These are phyloP conservation scores for Monochamus saltuarius DNA, from an alignment of 1,140 invertebrate genomes.

Conservation along the genomic window DNA sequence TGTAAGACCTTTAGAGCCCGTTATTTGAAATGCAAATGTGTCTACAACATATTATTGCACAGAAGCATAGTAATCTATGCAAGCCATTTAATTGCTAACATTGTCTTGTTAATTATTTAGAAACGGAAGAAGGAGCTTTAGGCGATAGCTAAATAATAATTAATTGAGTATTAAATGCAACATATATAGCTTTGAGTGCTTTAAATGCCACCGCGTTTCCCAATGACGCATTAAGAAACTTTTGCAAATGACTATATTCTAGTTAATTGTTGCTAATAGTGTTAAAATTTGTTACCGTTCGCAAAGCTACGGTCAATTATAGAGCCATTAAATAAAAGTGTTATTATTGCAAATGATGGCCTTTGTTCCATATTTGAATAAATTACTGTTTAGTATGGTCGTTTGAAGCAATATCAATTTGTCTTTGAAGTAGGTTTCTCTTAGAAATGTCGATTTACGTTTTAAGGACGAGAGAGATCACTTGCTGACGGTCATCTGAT, in stretches of 20 bases:
- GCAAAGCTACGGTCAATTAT: slow-evolving; percentile 13
- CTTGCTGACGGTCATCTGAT: too few species aligned
- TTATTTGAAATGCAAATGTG: slow-evolving; percentile 22
- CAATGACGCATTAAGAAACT: slow-evolving; percentile 16
- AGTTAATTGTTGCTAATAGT: slow-evolving; percentile 20
- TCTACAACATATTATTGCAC: slow-evolving; percentile 14
- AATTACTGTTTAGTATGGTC: slow-evolving; percentile 12
- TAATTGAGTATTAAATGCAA: slow-evolving; percentile 5
- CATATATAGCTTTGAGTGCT: background rate
- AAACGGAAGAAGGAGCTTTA: slow-evolving; percentile 18
- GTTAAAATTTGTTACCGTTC: slow-evolving; percentile 22
- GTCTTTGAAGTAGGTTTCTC: background rate
- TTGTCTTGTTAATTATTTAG: slow-evolving; percentile 23
- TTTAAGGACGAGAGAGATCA: too few species aligned
- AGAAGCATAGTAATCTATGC: slow-evolving; percentile 20
- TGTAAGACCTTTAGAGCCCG: slow-evolving; percentile 16
- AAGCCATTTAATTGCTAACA: slow-evolving; percentile 19
- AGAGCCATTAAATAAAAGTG: slow-evolving; percentile 15
- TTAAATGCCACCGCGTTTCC: background rate
- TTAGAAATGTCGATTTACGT: too few species aligned
- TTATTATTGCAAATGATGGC: slow-evolving; percentile 20
- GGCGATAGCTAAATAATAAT: slow-evolving; percentile 11
- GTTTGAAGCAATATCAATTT: slow-evolving; percentile 11
- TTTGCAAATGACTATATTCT: slow-evolving; percentile 23
- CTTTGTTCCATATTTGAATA: slow-evolving; percentile 16